A percentile compares a stretch with the other conserved stretches of the same genome.
Evolutionary conservation across 2,888 invertebrate species (phyloP).

Genomic region (Phrixothrix hirtus): DNA sequence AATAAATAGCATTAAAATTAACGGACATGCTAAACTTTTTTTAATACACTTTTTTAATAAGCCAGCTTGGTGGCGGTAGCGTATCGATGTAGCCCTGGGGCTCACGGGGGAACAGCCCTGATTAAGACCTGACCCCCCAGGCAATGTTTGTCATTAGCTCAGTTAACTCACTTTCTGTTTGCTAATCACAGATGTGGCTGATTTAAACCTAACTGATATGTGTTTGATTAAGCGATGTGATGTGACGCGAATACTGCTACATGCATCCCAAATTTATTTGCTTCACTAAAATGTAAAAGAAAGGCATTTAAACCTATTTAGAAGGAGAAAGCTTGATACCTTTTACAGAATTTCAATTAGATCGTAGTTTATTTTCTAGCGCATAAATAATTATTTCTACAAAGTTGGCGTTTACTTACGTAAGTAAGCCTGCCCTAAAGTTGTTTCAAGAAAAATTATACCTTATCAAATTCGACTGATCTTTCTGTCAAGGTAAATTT

Average conservation of each 20-base stretch:
- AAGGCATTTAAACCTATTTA: background rate
- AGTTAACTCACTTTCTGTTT: conserved; percentile 56
- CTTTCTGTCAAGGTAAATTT: too few species aligned
- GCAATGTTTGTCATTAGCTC: conserved; percentile 55
- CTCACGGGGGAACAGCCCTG: conserved; percentile 45
- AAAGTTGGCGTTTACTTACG: conserved; percentile 1
- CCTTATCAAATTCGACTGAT: too few species aligned
- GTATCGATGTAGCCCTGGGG: conserved; percentile 48
- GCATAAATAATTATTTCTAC: conserved; percentile 8
- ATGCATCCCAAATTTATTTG: conserved; percentile 13
- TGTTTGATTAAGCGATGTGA: conserved; percentile 40
- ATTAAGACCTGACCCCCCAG: conserved; percentile 52
- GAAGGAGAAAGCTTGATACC: too few species aligned
- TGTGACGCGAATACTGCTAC: conserved; percentile 37
- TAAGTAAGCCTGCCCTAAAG: too few species aligned
- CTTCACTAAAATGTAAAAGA: conserved; percentile 10
- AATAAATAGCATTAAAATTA: conserved; percentile 45
- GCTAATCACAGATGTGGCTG: conserved; percentile 56
- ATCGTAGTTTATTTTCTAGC: conserved; percentile 7
- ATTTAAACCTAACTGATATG: conserved; percentile 42
- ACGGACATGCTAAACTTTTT: conserved; percentile 42
- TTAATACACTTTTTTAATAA: conserved; percentile 45
- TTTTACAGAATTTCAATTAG: too few species aligned
- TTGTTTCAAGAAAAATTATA: too few species aligned
- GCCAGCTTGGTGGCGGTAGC: conserved; percentile 40